Conservation (phyloP, 2,888 invertebrate genomes). For the Myathropa florea region DNA sequence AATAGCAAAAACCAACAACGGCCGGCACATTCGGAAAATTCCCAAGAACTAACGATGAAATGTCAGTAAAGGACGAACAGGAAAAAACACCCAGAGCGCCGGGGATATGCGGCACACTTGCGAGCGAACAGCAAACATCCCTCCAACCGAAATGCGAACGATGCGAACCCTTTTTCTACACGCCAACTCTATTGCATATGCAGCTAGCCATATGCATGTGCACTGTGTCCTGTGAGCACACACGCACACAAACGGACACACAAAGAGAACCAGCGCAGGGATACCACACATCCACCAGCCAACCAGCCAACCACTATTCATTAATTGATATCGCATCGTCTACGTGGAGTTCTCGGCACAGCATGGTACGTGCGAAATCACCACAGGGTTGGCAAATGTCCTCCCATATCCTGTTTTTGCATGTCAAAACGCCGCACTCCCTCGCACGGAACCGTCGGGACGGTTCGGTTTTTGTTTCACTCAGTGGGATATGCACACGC, state of each 20-base stretch:
- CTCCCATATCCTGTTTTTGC: slow-evolving; percentile 61
- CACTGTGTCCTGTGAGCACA: slow-evolving; percentile 37
- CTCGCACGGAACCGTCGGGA: neutral
- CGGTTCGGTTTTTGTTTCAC: slow-evolving; percentile 47
- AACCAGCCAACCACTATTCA: slow-evolving; percentile 74
- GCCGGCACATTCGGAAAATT: slow-evolving; percentile 70
- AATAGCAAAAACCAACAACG: slow-evolving; percentile 33
- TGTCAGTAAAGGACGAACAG: slow-evolving; percentile 54
- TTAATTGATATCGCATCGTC: slow-evolving; percentile 78
- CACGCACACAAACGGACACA: slow-evolving; percentile 17
- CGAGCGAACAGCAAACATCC: slow-evolving; percentile 60
- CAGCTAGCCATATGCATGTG: slow-evolving; percentile 68
- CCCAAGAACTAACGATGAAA: slow-evolving; percentile 70
- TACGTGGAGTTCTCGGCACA: slow-evolving; percentile 55
- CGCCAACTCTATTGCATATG: slow-evolving; percentile 57
- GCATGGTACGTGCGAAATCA: slow-evolving; percentile 66
- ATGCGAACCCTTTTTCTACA: slow-evolving; percentile 33
- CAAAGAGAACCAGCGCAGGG: neutral
- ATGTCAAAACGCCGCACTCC: slow-evolving; percentile 54
- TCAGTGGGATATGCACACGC: slow-evolving; percentile 38
- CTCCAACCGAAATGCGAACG: slow-evolving; percentile 51
- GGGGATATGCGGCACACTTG: too few relatives aligned
- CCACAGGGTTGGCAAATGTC: slow-evolving; percentile 66
- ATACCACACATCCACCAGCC: slow-evolving; percentile 43
- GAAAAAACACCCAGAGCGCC: slow-evolving; percentile 14